Evolutionary conservation across 1,140 invertebrate species (phyloP).

Genomic region (Magallana gigas): DNA sequence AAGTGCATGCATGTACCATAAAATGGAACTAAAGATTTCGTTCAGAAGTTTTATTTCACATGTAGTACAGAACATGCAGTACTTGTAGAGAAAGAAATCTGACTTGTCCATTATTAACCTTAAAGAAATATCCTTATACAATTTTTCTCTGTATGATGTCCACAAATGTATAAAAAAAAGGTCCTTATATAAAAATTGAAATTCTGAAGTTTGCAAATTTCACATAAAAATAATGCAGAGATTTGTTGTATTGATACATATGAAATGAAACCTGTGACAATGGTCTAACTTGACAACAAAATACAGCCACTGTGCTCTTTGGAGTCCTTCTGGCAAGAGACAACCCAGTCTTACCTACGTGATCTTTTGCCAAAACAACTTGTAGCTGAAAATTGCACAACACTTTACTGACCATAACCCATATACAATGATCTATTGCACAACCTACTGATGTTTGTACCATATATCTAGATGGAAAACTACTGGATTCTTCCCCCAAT

Average conservation of each 20-base stretch:
- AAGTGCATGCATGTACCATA: too few relatives aligned
- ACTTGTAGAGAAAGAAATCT: too few relatives aligned
- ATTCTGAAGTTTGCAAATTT: too few relatives aligned
- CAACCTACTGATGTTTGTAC: neutral
- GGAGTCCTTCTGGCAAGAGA: constrained; percentile 3
- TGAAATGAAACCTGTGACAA: constrained; percentile 33
- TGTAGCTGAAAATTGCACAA: constrained; percentile 15
- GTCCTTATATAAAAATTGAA: too few relatives aligned
- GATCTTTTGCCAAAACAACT: constrained; percentile 13
- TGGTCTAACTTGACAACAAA: neutral
- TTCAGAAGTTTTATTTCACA: constrained; percentile 33
- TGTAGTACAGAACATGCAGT: neutral
- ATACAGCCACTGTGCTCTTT: neutral
- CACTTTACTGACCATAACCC: constrained; percentile 2
- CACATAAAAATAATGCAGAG: too few relatives aligned
- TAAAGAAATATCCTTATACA: too few relatives aligned
- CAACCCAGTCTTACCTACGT: neutral
- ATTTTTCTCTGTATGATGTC: too few relatives aligned
- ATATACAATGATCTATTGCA: constrained; percentile 2
- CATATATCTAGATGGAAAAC: neutral
- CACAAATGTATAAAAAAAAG: too few relatives aligned
- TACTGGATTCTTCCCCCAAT: neutral
- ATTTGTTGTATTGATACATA: neutral
- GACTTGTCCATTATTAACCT: too few relatives aligned
- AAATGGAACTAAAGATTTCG: neutral